Evolutionary conservation across 2,113 vertebrate genomes (phyloP).

Genomic region (Carassius auratus): DNA sequence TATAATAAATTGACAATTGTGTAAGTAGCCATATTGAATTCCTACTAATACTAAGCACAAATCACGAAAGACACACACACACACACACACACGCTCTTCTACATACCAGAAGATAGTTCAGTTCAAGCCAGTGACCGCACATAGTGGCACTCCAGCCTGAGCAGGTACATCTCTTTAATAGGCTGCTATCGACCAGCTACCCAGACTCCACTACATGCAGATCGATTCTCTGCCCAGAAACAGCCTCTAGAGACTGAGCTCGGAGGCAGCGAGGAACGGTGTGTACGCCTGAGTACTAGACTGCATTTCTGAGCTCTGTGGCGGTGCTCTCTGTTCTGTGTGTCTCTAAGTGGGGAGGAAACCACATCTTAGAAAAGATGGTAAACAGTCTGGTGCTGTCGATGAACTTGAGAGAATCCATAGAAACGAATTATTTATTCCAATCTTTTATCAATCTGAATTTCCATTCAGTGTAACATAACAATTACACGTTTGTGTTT

Average conservation of each 20-base stretch:
- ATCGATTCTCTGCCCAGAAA: constrained; percentile 49
- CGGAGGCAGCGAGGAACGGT: constrained; percentile 17
- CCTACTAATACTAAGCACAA: constrained; percentile 1
- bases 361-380: constrained; percentile 10
- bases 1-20: constrained; percentile 8
- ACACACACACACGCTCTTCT: background rate
- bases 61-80: background rate
- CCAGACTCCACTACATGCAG: constrained; percentile 42
- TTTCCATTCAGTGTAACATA: background rate
- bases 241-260: constrained; percentile 42
- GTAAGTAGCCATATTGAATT: constrained; percentile 22
- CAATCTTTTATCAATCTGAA: background rate
- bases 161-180: constrained; percentile 52
- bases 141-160: constrained; percentile 31
- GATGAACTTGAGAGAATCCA: background rate
- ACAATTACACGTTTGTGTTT: background rate
- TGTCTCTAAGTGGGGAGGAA: background rate
- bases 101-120: background rate
- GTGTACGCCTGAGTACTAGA: constrained; percentile 17
- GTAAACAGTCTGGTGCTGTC: background rate
- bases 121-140: constrained; percentile 7
- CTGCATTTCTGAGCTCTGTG: constrained; percentile 1
- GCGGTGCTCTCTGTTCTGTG: constrained; percentile 11
- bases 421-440: background rate
- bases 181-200: constrained; percentile 47